A percentile compares a stretch with the other conserved stretches of the same genome.
Conservation (phyloP, 2,113 vertebrate genomes). For the Fulica atra region DNA sequence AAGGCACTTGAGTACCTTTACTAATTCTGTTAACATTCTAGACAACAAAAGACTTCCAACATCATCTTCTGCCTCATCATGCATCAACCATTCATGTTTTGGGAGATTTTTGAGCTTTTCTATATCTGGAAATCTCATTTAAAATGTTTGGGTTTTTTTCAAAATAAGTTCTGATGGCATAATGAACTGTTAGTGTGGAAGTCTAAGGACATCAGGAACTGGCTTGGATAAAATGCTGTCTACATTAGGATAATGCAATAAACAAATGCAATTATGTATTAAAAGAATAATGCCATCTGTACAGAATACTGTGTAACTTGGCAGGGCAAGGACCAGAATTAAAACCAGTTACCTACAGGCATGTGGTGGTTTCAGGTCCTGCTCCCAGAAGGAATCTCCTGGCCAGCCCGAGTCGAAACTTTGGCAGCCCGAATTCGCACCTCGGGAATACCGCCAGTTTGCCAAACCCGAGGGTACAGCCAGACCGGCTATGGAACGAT, state of each 20-base stretch:
- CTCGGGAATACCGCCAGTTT: background rate
- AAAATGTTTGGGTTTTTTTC: background rate
- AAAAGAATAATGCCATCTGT: background rate
- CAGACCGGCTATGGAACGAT: background rate
- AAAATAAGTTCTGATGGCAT: background rate
- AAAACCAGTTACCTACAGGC: background rate
- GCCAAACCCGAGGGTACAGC: background rate
- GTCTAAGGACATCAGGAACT: background rate
- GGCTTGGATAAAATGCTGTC: background rate
- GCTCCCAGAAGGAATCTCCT: conserved; percentile 12
- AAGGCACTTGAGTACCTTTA: background rate
- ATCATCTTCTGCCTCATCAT: background rate
- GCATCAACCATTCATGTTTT: background rate
- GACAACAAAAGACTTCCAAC: background rate
- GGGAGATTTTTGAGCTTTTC: background rate
- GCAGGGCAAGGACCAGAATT: background rate
- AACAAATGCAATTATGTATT: background rate
- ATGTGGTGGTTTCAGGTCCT: background rate
- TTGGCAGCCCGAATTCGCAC: background rate
- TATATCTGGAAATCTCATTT: background rate
- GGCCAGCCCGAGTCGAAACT: background rate
- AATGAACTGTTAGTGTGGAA: background rate
- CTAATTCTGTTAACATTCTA: background rate
- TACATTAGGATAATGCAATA: background rate
- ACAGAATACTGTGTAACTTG: background rate